Conservation (phyloP, 2,113 vertebrate genomes). For the Nibea albiflora region DNA sequence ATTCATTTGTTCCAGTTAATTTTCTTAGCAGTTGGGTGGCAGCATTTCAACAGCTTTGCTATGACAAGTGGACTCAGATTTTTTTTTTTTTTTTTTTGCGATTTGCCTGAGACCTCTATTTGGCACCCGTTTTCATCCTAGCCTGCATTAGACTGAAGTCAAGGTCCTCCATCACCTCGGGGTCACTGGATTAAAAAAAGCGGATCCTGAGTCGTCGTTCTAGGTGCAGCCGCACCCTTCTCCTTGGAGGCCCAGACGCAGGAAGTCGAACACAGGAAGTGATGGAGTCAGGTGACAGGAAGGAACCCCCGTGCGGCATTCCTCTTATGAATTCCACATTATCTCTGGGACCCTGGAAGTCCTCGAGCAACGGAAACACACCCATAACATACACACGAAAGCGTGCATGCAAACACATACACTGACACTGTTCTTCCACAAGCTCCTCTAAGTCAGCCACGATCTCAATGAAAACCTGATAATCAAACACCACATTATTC, state of each 20-base stretch:
- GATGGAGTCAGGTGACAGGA: constrained; percentile 82
- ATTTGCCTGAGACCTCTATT: background rate
- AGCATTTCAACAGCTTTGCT: constrained; percentile 3
- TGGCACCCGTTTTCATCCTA: background rate
- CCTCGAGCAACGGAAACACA: constrained; percentile 67
- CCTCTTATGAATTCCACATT: constrained; percentile 71
- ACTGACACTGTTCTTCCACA: constrained; percentile 29
- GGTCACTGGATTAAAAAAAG: background rate
- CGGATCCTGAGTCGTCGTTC: background rate
- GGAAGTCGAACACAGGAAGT: constrained; percentile 70
- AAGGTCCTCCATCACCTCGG: background rate
- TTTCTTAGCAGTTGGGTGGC: background rate
- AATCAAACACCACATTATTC: background rate
- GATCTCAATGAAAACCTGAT: constrained; percentile 46
- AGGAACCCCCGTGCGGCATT: constrained; percentile 65
- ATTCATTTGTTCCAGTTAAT: background rate
- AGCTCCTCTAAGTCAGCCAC: constrained; percentile 56
- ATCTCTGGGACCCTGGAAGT: constrained; percentile 69
- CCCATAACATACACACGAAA: constrained; percentile 58
- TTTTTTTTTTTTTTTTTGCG: background rate
- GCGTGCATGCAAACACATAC: background rate
- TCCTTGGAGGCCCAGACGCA: constrained; percentile 52
- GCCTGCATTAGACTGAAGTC: background rate
- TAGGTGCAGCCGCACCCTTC: constrained; percentile 21
- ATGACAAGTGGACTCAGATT: background rate